Base-by-base conservation (phyloP, 2,888 invertebrate genomes). In the Seladonia tumulorum region DNA sequence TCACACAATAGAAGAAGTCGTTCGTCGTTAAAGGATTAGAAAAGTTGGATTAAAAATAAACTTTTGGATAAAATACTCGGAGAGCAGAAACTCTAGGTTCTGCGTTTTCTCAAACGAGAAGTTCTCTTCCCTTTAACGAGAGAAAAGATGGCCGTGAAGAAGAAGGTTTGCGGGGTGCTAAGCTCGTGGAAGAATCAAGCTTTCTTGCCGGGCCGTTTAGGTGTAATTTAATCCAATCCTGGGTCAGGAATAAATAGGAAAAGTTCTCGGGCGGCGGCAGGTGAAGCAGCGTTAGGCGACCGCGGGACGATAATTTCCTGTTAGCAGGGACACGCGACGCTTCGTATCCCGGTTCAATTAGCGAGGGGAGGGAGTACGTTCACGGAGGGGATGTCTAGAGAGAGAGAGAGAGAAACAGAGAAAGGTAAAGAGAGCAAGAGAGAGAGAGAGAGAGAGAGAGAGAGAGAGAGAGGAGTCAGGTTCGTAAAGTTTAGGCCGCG, bases 401-500 rank as follows among this genome's bases (percentile, higher is more conserved):
- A 5, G 60, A 25, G 57, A n/a, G 57, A n/a, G 25, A 14, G 60
- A 60, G 57, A 57, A 16, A 18, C 5, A 22, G 49, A 49, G 49
- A 49, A 5, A 18, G 5, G 8, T 5, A 42, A 10, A 18, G 49
- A 49, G 49, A 18, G 49, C 5, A 16, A 49, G 49, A 49, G 49
- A 18, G 18, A 14, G 18, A 18, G 5, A 49, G 5, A 49, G 49
- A 49, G 16, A 14, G 47, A 49, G 35, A n/a, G n/a, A n/a, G n/a
- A n/a, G n/a, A n/a, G 53, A 57, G 7, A 57, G n/a, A 22, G n/a
- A 25, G 12, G 25, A 42, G 49, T 57, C 18, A 22, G 25, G 79
- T 68, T 73, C 14, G 87, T 81, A 81, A 87, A 87, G 47, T 82
- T 77, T 63, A 72, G 47, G 73, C 39, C 45, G 79, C 75, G 80